Conservation (phyloP, 2,888 invertebrate genomes). For the Thysanoteuthis rhombus region DNA sequence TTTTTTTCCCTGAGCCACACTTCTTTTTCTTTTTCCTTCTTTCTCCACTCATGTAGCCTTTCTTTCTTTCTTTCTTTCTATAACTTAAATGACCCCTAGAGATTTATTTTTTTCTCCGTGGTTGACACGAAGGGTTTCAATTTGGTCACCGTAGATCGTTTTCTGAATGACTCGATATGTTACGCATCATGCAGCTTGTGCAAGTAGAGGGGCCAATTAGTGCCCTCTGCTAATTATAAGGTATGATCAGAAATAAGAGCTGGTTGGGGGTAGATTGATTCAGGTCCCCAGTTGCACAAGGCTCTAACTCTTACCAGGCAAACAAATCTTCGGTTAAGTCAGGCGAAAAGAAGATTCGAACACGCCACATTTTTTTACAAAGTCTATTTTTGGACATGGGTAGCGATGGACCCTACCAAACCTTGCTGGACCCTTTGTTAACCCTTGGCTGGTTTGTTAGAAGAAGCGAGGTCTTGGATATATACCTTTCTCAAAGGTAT, state of each 20-base stretch:
- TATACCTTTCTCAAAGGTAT: too few relatives aligned
- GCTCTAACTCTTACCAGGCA: background rate
- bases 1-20: background rate
- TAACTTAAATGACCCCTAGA: background rate
- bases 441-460: too few relatives aligned
- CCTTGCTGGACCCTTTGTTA: too few relatives aligned
- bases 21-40: background rate
- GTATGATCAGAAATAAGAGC: background rate
- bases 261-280: background rate
- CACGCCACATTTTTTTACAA: too few relatives aligned
- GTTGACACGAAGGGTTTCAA: background rate
- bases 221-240: background rate
- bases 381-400: too few relatives aligned
- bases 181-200: background rate
- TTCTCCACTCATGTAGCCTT: background rate
- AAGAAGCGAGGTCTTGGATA: too few relatives aligned
- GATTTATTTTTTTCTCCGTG: background rate
- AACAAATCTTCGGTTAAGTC: background rate
- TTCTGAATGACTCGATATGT: background rate
- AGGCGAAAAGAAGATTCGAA: background rate
- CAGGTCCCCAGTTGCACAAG: background rate
- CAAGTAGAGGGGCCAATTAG: background rate
- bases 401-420: too few relatives aligned
- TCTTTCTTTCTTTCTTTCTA: background rate
- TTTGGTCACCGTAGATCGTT: background rate